These are phyloP conservation scores for Trichonephila clavata DNA, from an alignment of 1,140 invertebrate species.

Conservation along the genomic window DNA sequence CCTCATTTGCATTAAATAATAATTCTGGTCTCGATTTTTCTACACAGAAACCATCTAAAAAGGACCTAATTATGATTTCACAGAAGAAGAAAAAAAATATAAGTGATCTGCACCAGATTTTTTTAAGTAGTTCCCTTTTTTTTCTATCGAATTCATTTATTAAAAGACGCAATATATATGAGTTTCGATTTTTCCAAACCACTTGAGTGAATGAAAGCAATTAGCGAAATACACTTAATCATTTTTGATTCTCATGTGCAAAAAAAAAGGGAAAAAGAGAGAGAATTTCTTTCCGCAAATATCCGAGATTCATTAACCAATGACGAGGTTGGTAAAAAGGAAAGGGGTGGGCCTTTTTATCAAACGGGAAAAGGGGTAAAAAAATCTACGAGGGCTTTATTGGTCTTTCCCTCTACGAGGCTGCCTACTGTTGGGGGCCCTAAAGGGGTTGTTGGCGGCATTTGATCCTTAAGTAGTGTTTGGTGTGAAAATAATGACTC, in stretches of 20 bases:
- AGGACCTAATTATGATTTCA: too few species aligned
- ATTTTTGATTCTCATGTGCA: not conserved
- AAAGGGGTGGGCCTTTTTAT: constrained; percentile 14
- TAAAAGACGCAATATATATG: not conserved
- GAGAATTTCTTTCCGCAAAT: not conserved
- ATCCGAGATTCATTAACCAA: constrained; percentile 6
- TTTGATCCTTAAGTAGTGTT: not conserved
- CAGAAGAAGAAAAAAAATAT: too few species aligned
- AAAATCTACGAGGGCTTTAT: not conserved
- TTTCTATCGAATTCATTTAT: too few species aligned
- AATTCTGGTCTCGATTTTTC: too few species aligned
- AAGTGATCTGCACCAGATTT: too few species aligned
- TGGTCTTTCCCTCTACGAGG: not conserved
- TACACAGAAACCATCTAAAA: too few species aligned
- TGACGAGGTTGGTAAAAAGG: not conserved
- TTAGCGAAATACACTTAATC: not conserved
- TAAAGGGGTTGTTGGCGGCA: not conserved
- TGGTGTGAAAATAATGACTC: not conserved
- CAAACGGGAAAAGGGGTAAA: constrained; percentile 5
- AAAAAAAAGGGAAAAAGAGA: not conserved
- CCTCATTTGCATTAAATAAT: too few species aligned
- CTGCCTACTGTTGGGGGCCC: not conserved
- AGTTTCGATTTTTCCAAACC: not conserved
- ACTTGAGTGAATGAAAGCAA: not conserved
- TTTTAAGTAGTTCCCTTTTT: too few species aligned